Base-by-base conservation (phyloP, 2,888 invertebrate species). In the Seira ritae region DNA sequence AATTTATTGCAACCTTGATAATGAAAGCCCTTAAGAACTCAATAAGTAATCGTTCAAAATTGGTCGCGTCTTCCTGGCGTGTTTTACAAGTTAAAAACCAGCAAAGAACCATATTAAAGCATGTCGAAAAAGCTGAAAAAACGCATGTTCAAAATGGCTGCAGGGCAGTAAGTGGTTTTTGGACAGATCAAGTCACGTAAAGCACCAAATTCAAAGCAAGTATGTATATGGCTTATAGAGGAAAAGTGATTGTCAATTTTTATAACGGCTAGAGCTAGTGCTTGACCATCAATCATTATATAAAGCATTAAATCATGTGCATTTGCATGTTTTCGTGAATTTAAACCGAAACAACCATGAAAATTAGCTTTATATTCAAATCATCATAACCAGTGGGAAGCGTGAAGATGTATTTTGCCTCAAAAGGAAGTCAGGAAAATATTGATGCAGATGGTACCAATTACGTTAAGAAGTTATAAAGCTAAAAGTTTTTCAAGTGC, bases 1-100 rank as follows among this genome's bases (percentile, higher is more conserved):
- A 72, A 82, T 82, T 82, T 82, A 82, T 82, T 82, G 68, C 82
- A 82, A 77, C 72, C 77, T 76, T 77, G 82, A 82, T 82, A 82
- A n/a, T n/a, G n/a, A n/a, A n/a, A n/a, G 76, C 82, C 82, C 70
- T 75, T 76, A 68, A 75, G 72, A 81, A 75, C 75, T 76, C 81
- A 81, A 81, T 81, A 81, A 81, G 75, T 75, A 65, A 74, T 74
- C 50, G 19, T 74, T 42, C 42, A 42, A 42, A 42, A 42, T 42
- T 42, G 42, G 42, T 42, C 42, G 4, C 42, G 42, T 42, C 42
- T 42, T 42, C 42, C 6, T 42, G 42, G 12, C 6, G 42, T 42
- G 42, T 42, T 42, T 42, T 42, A 42, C 42, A 4, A 42, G 42
- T 8, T 42, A 42, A 12, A 12, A 4, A 42, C 42, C 12, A 42